A percentile compares a stretch with the other conserved stretches of the same genome.
phyloP scores from a whole-genome alignment of 2,888 invertebrate species.

The Drosophila algonquin region DNA sequence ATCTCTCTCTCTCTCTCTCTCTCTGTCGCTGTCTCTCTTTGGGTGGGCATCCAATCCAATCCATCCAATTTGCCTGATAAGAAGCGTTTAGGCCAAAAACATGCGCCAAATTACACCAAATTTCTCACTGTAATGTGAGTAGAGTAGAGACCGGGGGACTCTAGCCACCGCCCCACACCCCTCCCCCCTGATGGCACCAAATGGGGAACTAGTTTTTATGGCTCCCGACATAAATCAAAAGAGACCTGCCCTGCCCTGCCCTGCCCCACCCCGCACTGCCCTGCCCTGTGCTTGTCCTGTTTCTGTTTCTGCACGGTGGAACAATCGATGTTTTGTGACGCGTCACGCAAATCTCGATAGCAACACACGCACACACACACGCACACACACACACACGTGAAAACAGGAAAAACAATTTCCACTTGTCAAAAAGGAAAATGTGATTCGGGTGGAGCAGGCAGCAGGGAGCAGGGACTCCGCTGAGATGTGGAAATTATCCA shows the following conservation, averaged over 20 bases:
- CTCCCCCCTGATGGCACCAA: constrained; percentile 11
- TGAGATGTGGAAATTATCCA: constrained; percentile 8
- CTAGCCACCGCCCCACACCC: not conserved
- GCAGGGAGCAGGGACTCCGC: not conserved
- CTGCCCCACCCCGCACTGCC: not conserved
- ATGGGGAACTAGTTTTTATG: constrained; percentile 54
- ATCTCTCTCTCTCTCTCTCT: no score
- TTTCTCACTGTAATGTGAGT: constrained; percentile 74
- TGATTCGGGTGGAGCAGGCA: constrained; percentile 21
- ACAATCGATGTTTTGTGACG: constrained; percentile 59
- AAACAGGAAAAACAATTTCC: constrained; percentile 51
- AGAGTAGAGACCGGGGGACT: not conserved
- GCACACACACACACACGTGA: constrained; percentile 6
- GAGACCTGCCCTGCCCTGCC: constrained; percentile 35
- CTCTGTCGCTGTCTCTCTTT: no score
- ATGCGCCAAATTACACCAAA: constrained; percentile 76
- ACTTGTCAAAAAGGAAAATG: constrained; percentile 57
- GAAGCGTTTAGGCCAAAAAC: constrained; percentile 79
- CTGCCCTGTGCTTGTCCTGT: no score
- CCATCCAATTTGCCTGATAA: constrained; percentile 78
- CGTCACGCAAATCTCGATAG: constrained; percentile 72
- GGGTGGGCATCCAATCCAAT: constrained; percentile 28
- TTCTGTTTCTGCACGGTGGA: not conserved
- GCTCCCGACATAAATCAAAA: constrained; percentile 69
- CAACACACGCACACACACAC: constrained; percentile 8